Percentiles rank a stretch among this genome's conserved stretches.
Conservation (phyloP, 1,140 invertebrate genomes). For the Babylonia areolata region DNA sequence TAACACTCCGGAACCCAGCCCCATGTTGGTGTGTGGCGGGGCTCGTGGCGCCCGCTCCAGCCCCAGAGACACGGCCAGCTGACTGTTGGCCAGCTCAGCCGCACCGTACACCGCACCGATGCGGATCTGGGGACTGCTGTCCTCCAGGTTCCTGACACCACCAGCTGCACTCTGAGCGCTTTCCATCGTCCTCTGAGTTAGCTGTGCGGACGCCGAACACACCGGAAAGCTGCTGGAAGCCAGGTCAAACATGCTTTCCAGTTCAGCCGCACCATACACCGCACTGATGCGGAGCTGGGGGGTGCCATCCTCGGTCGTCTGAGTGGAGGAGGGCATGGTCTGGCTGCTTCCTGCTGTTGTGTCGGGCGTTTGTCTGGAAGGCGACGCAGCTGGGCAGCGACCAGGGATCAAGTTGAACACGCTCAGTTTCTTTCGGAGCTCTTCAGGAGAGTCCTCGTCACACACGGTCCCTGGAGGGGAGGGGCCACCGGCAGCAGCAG, state of each 20-base stretch:
- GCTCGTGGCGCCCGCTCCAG: background rate
- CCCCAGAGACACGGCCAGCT: conserved; percentile 22
- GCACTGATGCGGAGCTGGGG: background rate
- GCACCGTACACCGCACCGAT: conserved; percentile 34
- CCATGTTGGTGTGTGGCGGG: background rate
- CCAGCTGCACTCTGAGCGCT: background rate
- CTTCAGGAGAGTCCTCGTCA: background rate
- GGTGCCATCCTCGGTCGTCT: background rate
- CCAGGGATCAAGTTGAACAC: conserved; percentile 9
- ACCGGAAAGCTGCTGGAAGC: background rate
- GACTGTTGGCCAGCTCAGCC: background rate
- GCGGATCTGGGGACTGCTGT: background rate
- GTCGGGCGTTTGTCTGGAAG: too few relatives aligned
- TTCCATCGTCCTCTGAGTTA: background rate
- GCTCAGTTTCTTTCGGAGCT: background rate
- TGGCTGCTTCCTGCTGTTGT: background rate
- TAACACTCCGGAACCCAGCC: too few relatives aligned
- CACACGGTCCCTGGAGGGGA: background rate
- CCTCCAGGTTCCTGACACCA: background rate
- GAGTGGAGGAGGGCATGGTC: background rate
- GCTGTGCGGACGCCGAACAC: background rate
- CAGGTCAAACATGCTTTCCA: background rate
- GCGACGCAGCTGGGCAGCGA: background rate
- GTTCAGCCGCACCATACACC: background rate
- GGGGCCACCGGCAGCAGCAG: too few relatives aligned